These are phyloP conservation scores for Sclerurus mexicanus DNA, from an alignment of 2,113 vertebrate species.

Conservation along the genomic window DNA sequence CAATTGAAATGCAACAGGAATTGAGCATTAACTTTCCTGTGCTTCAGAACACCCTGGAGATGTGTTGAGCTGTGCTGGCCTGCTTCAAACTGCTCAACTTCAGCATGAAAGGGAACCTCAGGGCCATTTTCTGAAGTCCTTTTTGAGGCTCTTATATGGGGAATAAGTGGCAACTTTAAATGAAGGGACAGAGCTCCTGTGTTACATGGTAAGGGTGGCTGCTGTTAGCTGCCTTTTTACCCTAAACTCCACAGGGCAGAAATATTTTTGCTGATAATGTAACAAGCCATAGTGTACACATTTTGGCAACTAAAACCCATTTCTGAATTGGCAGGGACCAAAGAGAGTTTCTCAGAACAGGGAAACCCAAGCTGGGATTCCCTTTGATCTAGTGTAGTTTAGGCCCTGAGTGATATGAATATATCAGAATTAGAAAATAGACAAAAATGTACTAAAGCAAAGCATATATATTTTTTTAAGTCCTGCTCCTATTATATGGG, in stretches of 20 bases:
- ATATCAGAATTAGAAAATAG: not conserved
- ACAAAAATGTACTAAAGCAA: not conserved
- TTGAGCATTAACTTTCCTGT: not conserved
- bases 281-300: not conserved
- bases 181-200: not conserved
- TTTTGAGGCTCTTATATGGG: not conserved
- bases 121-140: constrained; percentile 1
- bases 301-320: not conserved
- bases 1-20: constrained; percentile 7
- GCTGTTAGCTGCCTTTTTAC: not conserved
- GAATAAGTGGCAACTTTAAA: constrained; percentile 21
- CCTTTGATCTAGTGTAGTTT: not conserved
- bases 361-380: not conserved
- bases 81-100: constrained; percentile 2
- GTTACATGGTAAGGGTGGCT: not conserved
- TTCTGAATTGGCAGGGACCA: not conserved
- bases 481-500: not conserved
- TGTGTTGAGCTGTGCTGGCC: constrained; percentile 1
- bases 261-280: not conserved
- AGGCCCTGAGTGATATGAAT: not conserved
- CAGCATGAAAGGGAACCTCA: constrained; percentile 6
- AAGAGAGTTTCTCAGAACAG: not conserved
- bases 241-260: not conserved
- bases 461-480: not conserved
- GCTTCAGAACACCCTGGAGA: constrained; percentile 31